Conservation (phyloP, 2,113 vertebrate genomes). For the Epinephelus fuscoguttatus region DNA sequence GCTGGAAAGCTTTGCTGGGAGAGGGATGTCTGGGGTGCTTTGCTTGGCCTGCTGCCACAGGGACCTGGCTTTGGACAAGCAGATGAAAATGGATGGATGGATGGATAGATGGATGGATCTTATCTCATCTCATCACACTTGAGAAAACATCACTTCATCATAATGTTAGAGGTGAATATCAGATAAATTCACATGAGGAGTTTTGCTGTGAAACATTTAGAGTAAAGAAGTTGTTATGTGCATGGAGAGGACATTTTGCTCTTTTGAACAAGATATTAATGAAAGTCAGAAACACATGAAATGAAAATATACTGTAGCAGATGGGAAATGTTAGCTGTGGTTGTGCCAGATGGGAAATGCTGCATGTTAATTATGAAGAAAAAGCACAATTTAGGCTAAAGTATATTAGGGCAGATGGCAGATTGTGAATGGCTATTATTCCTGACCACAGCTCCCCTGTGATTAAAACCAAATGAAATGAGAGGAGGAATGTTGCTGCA, state of each 20-base stretch:
- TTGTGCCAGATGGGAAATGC: conserved; percentile 26
- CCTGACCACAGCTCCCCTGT: conserved; percentile 19
- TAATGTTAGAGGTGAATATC: not conserved
- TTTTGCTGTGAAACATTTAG: not conserved
- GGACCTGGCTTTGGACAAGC: too few relatives aligned
- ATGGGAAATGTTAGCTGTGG: conserved; percentile 12
- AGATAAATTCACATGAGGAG: not conserved
- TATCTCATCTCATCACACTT: not conserved
- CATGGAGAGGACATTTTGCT: not conserved
- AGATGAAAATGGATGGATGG: too few relatives aligned
- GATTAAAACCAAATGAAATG: conserved; percentile 16
- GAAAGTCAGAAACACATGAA: not conserved
- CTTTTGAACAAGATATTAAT: not conserved
- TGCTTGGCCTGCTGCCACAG: too few relatives aligned
- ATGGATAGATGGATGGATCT: too few relatives aligned
- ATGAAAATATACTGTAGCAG: conserved; percentile 22
- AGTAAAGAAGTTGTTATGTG: not conserved
- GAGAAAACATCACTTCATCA: not conserved
- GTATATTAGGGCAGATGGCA: conserved; percentile 23
- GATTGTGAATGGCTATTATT: not conserved
- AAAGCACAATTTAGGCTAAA: conserved; percentile 24
- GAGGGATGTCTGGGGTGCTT: too few relatives aligned
- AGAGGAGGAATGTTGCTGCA: conserved; percentile 1
- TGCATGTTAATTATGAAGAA: conserved; percentile 23
- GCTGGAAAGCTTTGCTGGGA: too few relatives aligned